A percentile compares a stretch with the other conserved stretches of the same genome.
phyloP scores from a whole-genome alignment of 2,797 vertebrate species.

The Chrysocyon brachyurus region DNA sequence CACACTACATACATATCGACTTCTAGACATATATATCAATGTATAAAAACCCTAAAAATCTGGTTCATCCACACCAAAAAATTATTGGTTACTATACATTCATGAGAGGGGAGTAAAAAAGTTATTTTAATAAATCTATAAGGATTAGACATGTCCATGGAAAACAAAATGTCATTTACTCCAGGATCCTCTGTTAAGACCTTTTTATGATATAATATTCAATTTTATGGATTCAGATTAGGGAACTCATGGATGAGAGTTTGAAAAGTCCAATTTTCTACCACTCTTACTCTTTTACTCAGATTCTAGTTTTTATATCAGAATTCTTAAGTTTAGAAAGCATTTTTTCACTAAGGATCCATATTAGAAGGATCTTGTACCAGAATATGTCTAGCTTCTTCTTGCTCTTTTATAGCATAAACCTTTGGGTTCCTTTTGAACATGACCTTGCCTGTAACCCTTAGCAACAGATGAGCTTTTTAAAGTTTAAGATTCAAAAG shows the following conservation, averaged over 20 bases:
- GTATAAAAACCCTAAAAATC: conserved; percentile 38
- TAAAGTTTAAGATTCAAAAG: conserved; percentile 49
- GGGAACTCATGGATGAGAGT: neutral
- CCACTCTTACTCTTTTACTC: neutral
- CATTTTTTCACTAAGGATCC: conserved; percentile 13
- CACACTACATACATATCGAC: conserved; percentile 12
- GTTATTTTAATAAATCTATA: conserved; percentile 39
- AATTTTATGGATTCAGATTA: conserved; percentile 56
- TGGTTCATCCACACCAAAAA: conserved; percentile 42
- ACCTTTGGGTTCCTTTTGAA: conserved; percentile 36
- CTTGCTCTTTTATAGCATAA: conserved; percentile 45
- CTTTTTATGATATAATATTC: conserved; percentile 65
- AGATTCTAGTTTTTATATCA: conserved; percentile 42
- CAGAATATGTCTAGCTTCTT: neutral
- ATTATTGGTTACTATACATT: neutral
- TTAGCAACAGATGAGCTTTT: neutral
- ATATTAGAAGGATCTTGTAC: neutral
- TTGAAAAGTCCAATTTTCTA: conserved; percentile 27
- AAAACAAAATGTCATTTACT: conserved; percentile 58
- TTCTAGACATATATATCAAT: conserved; percentile 25
- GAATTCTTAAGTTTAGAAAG: conserved; percentile 56
- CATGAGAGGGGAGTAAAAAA: conserved; percentile 27
- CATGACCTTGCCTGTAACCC: neutral
- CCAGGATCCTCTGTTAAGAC: neutral
- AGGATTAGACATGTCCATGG: neutral